phyloP scores from a whole-genome alignment of 1,140 invertebrate genomes.

The Anthonomus grandis region DNA sequence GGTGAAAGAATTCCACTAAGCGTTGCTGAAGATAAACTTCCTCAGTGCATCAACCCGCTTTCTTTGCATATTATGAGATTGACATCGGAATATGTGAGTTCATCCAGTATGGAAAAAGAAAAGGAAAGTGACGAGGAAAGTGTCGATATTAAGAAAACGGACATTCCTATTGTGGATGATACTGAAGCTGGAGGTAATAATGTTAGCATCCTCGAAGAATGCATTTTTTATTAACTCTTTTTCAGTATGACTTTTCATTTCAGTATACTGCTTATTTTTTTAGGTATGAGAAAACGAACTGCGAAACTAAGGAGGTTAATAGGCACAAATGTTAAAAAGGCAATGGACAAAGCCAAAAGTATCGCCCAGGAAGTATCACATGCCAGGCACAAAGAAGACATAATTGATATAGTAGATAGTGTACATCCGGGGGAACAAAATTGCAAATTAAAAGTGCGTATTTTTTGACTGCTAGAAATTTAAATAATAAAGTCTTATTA shows the following conservation, averaged over 20 bases:
- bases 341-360: conserved; percentile 86
- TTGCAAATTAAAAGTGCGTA: conserved; percentile 76
- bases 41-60: conserved; percentile 86
- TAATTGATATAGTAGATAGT: conserved; percentile 80
- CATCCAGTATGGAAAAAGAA: conserved; percentile 69
- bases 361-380: conserved; percentile 85
- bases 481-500: not conserved
- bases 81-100: conserved; percentile 84
- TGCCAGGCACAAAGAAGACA: conserved; percentile 79
- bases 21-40: conserved; percentile 85
- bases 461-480: not conserved
- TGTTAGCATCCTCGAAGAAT: not conserved
- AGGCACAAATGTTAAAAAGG: conserved; percentile 81
- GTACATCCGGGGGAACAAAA: conserved; percentile 76
- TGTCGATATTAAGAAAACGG: conserved; percentile 69
- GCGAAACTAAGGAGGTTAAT: conserved; percentile 77
- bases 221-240: not conserved
- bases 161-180: conserved; percentile 53
- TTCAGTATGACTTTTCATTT: not conserved
- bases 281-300: conserved; percentile 51
- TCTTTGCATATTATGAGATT: conserved; percentile 93
- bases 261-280: not conserved
- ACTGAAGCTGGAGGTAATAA: conserved; percentile 12
- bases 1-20: conserved; percentile 81
- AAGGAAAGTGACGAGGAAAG: conserved; percentile 78